Conservation (phyloP, 2,888 invertebrate species). For the Dasysyrphus albostriatus region DNA sequence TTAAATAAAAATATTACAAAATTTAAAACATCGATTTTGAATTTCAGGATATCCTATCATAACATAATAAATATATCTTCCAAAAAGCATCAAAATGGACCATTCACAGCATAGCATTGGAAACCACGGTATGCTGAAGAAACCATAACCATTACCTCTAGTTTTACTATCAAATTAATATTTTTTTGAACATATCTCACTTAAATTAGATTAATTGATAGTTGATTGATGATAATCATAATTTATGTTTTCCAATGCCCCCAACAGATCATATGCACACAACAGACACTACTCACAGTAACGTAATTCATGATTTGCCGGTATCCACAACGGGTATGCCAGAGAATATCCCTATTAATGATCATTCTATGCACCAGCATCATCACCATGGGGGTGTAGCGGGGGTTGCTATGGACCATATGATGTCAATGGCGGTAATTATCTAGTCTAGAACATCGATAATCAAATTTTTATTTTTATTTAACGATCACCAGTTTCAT, state of each 20-base stretch:
- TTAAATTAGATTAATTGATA: neutral
- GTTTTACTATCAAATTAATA: too few species aligned
- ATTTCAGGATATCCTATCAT: neutral
- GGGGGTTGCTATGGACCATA: constrained; percentile 80
- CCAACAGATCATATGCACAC: constrained; percentile 62
- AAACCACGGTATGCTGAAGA: constrained; percentile 78
- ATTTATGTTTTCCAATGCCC: neutral
- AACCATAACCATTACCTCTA: neutral
- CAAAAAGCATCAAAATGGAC: constrained; percentile 78
- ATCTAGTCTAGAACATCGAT: neutral
- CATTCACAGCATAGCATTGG: constrained; percentile 81
- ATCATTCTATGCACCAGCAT: constrained; percentile 63
- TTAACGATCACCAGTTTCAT: constrained; percentile 88
- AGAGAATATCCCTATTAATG: constrained; percentile 30
- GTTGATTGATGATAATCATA: neutral
- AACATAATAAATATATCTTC: neutral
- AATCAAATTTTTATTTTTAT: neutral
- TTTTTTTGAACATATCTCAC: neutral
- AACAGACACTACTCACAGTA: constrained; percentile 74
- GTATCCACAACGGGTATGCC: constrained; percentile 69
- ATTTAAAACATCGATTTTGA: neutral
- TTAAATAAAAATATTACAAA: neutral
- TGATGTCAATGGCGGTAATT: constrained; percentile 83
- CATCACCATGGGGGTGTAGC: constrained; percentile 56
- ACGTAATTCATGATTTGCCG: constrained; percentile 62